Conservation (phyloP, 2,113 vertebrate genomes). For the Porphyrio hochstetteri region DNA sequence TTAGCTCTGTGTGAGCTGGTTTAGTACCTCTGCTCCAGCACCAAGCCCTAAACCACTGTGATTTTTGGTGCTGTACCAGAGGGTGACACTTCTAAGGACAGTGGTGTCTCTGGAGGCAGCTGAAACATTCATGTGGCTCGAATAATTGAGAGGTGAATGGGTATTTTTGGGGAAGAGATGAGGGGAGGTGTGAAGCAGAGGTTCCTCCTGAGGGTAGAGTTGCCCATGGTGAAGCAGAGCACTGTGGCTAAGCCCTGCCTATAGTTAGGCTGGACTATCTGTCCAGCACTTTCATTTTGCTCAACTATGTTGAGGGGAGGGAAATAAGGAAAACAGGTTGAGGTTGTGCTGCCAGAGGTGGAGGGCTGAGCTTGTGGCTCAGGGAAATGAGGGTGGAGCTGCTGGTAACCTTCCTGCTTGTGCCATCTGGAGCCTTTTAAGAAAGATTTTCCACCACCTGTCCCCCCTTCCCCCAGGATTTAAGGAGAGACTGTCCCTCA, state of each 20-base stretch:
- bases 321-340: background rate
- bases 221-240: accelerated
- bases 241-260: background rate
- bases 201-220: background rate
- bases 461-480: background rate
- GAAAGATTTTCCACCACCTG: background rate
- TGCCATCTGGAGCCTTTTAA: background rate
- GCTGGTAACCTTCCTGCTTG: background rate
- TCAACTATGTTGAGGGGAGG: accelerated
- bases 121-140: accelerated
- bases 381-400: background rate
- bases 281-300: accelerated
- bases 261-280: accelerated
- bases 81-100: background rate
- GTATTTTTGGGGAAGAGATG: background rate
- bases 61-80: background rate
- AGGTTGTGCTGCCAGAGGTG: background rate
- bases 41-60: background rate
- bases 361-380: background rate
- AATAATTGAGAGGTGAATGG: background rate
- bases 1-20: background rate
- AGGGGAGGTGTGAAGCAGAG: background rate
- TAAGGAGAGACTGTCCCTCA: background rate
- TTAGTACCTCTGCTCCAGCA: background rate
- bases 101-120: background rate